phyloP scores from a whole-genome alignment of 2,797 vertebrate genomes.

The Gadopsis bispinosus region DNA sequence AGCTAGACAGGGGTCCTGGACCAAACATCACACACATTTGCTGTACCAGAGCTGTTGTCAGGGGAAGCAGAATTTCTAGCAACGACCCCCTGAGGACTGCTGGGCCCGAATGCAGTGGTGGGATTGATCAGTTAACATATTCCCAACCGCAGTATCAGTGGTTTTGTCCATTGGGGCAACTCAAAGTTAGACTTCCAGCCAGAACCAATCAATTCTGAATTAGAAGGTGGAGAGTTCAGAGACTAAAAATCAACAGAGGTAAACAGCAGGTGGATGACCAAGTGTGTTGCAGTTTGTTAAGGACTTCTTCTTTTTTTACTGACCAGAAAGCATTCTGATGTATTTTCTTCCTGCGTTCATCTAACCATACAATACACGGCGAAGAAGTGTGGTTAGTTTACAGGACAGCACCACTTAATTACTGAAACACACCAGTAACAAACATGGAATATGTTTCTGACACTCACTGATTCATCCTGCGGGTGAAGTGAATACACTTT shows the following conservation, averaged over 20 bases:
- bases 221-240: constrained; percentile 41
- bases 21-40: constrained; percentile 23
- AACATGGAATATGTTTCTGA: background rate
- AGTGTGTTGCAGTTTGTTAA: constrained; percentile 35
- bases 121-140: constrained; percentile 9
- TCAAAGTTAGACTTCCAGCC: constrained; percentile 31
- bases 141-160: constrained; percentile 17
- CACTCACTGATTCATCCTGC: constrained; percentile 2
- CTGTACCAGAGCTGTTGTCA: background rate
- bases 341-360: constrained; percentile 7
- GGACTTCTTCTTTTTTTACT: constrained; percentile 20
- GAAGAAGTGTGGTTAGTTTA: background rate
- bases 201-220: constrained; percentile 56
- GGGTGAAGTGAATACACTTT: constrained; percentile 10
- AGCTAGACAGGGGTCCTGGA: constrained; percentile 7
- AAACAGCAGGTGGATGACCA: constrained; percentile 34
- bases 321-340: background rate
- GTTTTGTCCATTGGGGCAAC: constrained; percentile 24
- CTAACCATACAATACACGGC: background rate
- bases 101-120: background rate
- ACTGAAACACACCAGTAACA: background rate
- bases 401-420: background rate
- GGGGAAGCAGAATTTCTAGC: constrained; percentile 6
- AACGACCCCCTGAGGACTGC: background rate
- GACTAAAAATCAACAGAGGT: constrained; percentile 36